These are phyloP conservation scores for Vollenhovia emeryi DNA, from an alignment of 1,140 invertebrate species.

Conservation along the genomic window DNA sequence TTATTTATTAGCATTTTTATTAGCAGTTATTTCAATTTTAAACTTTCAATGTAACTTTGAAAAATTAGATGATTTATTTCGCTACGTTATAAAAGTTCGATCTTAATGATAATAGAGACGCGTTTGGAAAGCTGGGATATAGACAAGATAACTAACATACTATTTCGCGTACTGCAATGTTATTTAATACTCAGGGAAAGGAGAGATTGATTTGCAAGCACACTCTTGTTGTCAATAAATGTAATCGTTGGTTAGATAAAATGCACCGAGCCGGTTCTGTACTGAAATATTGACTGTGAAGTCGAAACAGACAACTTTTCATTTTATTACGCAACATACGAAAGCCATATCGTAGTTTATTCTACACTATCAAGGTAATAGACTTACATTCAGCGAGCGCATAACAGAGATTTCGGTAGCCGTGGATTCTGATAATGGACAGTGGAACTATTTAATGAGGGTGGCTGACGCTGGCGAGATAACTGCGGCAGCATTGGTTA, in stretches of 20 bases:
- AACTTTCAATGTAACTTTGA: background rate
- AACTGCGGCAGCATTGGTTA: constrained; percentile 70
- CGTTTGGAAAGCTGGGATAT: background rate
- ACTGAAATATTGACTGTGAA: constrained; percentile 79
- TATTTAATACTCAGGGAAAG: background rate
- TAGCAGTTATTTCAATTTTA: background rate
- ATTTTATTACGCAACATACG: constrained; percentile 65
- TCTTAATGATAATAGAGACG: background rate
- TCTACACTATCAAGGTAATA: constrained; percentile 74
- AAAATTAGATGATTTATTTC: background rate
- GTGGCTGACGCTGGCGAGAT: constrained; percentile 70
- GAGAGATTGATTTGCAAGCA: background rate
- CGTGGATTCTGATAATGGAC: constrained; percentile 71
- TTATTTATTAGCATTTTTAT: background rate
- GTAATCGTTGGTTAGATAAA: constrained; percentile 71
- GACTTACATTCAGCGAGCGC: constrained; percentile 77
- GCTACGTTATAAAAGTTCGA: background rate
- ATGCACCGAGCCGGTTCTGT: constrained; percentile 70
- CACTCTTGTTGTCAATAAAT: background rate
- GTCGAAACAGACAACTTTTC: constrained; percentile 77
- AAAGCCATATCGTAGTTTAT: constrained; percentile 32
- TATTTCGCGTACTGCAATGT: background rate
- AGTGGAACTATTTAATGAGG: constrained; percentile 79
- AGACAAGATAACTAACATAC: background rate
- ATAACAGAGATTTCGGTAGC: constrained; percentile 69